Evolutionary conservation across 2,113 vertebrate genomes (phyloP), one percentile per base, ranked within the genome.

Genomic region (Catharus minimus): DNA sequence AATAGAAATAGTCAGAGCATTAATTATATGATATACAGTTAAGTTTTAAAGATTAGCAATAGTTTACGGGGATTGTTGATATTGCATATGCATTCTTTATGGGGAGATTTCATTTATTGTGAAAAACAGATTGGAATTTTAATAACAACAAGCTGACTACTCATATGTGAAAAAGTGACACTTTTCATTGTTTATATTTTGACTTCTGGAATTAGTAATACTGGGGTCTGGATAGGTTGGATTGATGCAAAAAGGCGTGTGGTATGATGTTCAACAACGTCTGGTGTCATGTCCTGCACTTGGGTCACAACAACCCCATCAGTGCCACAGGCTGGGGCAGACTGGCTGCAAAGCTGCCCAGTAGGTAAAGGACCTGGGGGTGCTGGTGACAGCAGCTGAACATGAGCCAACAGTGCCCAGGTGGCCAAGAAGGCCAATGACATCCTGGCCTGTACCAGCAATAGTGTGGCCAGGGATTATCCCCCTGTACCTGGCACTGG

Each of bases 251-350:
- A 12, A 32, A 50, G 14, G 11, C 24, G 36, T 27, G 0, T 36
- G 21, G 11, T 20, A 19, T 27, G 12, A 49, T 26, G 10, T n/a
- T 43, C 18, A 50, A 11, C 21, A 27, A 71, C 43, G 18, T 7
- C 1, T 11, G 4, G 12, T 50, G 21, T 22, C 0, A 0, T 21
- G 18, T 43, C 15, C 5, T 19, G 50, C 8, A 4, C 4, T 32
- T 43, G 5, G 18, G 18, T 22, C 26, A 19, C 32, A 56, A 30
- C 17, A 56, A 30, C 17, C 14, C 18, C 58, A 64, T 32, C 36
- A 57, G 18, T 2, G 2, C 26, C 10, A 22, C 36, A 49, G 36
- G 8, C 9, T 49, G 36, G 11, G 5, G 3, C 5, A 50, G 43
- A 43, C 26, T 23, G 10, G 2, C 26, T 72, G 43, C 9, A 49